phyloP scores from a whole-genome alignment of 1,140 invertebrate genomes.

The Zaprionus lachaisei region DNA sequence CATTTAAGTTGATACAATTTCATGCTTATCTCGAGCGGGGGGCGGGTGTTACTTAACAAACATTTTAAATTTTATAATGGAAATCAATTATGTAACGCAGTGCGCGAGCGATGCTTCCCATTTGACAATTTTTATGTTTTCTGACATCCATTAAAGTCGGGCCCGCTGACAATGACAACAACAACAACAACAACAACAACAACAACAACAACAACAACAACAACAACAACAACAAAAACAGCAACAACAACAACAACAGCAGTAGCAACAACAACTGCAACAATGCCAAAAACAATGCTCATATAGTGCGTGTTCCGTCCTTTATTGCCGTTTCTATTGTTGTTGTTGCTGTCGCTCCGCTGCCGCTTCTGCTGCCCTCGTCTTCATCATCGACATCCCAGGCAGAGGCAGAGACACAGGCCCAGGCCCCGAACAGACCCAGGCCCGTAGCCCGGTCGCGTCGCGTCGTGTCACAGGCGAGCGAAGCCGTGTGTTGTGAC shows the following conservation, averaged over 20 bases:
- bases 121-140: constrained; percentile 78
- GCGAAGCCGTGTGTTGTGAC: constrained; percentile 67
- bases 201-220: constrained; percentile 25
- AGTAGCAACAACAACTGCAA: constrained; percentile 36
- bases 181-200: constrained; percentile 46
- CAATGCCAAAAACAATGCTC: constrained; percentile 56
- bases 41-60: constrained; percentile 13
- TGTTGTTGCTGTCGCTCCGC: constrained; percentile 11
- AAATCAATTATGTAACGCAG: constrained; percentile 67
- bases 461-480: constrained; percentile 11
- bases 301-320: constrained; percentile 56
- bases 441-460: constrained; percentile 16
- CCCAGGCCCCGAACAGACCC: not conserved
- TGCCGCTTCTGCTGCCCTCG: constrained; percentile 34
- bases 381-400: constrained; percentile 28
- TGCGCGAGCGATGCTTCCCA: constrained; percentile 49
- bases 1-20: not conserved
- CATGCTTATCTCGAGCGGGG: not conserved
- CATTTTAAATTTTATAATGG: constrained; percentile 60
- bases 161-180: constrained; percentile 74
- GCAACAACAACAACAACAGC: constrained; percentile 53
- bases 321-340: constrained; percentile 31
- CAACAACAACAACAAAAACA: no score
- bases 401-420: not conserved
- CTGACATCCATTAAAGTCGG: constrained; percentile 76